Base-by-base conservation (phyloP, 1,140 invertebrate genomes). In the Atta cephalotes region DNA sequence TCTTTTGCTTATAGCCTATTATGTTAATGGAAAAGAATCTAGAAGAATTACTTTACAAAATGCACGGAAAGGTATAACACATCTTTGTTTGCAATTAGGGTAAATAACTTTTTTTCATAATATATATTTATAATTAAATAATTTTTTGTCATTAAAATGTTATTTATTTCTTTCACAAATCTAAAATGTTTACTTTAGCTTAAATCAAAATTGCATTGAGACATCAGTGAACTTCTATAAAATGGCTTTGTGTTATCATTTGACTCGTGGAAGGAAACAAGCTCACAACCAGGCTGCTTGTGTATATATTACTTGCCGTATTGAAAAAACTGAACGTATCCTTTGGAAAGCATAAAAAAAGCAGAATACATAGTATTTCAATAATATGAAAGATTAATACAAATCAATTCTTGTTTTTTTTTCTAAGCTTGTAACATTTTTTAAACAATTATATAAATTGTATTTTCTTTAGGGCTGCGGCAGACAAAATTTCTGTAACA, bases 161-260 rank as follows among this genome's bases (percentile, higher is more conserved):
- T 70, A 45, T 39, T 70, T 70, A 45, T 39, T 65, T 45, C 39
- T 21, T 65, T 85, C 16, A 88, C 16, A 53, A 78, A 39, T 56
- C 25, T 56, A 2, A 77, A 65, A 51, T 72, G 39, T 56, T 49
- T 65, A 14, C 74, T 86, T 84, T 77, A 96, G 97, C 28, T 95
- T 99, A 56, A 99, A 98, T 92, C 97, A 98, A 90, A 98, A 99
- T 92, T 98, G 97, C 92, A 97, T 99, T 68, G 98, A 99, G 80
- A 99, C 97, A 28, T 98, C 99, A 5, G 98, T 98, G 88, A 99
- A 98, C 92, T 99, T 99, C 95, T 99, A 99, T 94, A 99, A 99
- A 96, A 98, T 99, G 97, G 99, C 99, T 45, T 94, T 99, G n/a
- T 96, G 96, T 70, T 95, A 97, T 87, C 97, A 98, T 92, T 95